Evolutionary conservation across 1,140 invertebrate genomes (phyloP), one percentile per base, ranked within the genome.

Genomic region (Diorhabda carinulata): DNA sequence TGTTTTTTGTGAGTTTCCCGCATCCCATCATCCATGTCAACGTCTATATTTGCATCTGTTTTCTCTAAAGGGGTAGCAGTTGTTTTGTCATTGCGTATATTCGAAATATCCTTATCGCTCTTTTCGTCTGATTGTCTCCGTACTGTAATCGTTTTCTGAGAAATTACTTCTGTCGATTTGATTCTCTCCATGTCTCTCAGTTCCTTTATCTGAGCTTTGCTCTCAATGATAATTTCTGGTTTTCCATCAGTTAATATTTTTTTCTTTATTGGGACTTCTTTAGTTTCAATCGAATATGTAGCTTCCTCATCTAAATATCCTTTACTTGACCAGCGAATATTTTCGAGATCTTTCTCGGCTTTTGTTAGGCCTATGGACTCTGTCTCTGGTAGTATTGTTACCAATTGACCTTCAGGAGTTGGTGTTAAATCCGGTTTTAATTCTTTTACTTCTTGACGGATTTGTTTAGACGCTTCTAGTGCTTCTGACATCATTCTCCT

Each of bases 341-440:
- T 71, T 47, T 59, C 52, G 41, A 66, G 25, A 7, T 67, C 62
- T 56, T 71, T 69, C 41, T 64, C 41, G 43, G 56, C 9, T 64
- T 69, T 70, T 60, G 58, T 45, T 61, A 41, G 6, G n/a, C 52
- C 64, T 10, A 43, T 61, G 6, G 58, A n/a, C 25, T 70, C 68
- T 10, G 44, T 7, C 42, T 73, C 71, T 43, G 75, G 74, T 10
- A 80, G 43, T 43, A 80, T 74, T 56, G 73, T 74, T 8, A 78
- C 68, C 61, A 78, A 70, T 64, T 80, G 79, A 5, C 82, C 81
- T 70, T 84, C 83, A 5, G 84, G 84, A 2, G 84, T 85, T 41
- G 83, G 83, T 4, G 83, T 85, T 65, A 85, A 76, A 73, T 85
- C 83, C 44, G 84, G 84, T 78, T 84, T 82, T 8, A 86, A 70